These are phyloP conservation scores for Meiosimyza decipiens DNA, from an alignment of 2,888 invertebrate genomes.

Conservation along the genomic window DNA sequence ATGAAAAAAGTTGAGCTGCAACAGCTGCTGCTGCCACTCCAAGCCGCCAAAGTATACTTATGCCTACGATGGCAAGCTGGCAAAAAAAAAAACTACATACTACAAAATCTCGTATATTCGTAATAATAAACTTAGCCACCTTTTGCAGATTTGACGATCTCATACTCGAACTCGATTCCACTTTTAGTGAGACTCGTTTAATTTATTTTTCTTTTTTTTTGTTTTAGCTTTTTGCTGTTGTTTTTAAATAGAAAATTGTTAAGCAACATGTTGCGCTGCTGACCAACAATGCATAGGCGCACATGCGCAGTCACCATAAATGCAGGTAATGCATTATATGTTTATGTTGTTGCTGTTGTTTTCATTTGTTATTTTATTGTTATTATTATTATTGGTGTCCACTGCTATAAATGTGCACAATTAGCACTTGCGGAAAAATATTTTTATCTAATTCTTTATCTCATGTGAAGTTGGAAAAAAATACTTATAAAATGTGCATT, in stretches of 20 bases:
- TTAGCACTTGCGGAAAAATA: no score
- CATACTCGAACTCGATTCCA: neutral
- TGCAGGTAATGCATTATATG: no score
- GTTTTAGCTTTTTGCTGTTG: neutral
- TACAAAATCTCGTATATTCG: neutral
- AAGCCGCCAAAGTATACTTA: constrained; percentile 14
- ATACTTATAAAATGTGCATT: no score
- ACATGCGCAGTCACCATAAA: no score
- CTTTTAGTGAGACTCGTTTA: constrained; percentile 3
- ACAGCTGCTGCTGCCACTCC: constrained; percentile 12
- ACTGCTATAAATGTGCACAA: no score
- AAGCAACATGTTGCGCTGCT: no score
- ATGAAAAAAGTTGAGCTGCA: neutral
- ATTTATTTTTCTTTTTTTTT: neutral
- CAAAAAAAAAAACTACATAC: constrained; percentile 2
- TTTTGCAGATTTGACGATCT: constrained; percentile 3
- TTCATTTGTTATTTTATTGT: no score
- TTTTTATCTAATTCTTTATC: no score
- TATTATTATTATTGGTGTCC: no score
- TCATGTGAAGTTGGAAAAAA: no score
- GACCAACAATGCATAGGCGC: no score
- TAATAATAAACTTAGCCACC: constrained; percentile 9
- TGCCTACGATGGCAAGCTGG: neutral
- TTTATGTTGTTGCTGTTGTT: no score
- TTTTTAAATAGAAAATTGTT: neutral